Evolutionary conservation across 2,113 vertebrate genomes (phyloP).

Genomic region (Leptodactylus fuscus): DNA sequence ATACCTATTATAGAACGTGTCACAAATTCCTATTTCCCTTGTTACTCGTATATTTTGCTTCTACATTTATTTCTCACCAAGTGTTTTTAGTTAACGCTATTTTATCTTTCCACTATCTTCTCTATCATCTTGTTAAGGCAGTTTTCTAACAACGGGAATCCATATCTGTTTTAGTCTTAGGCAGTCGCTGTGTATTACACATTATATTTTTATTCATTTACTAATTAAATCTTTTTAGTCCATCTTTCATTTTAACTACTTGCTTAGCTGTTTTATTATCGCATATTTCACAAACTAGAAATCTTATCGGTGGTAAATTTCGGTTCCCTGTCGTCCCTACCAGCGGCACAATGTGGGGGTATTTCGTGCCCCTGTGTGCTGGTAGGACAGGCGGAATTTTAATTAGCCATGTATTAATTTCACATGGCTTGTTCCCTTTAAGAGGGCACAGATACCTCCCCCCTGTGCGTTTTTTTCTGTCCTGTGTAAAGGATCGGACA

Average conservation of each 20-base stretch:
- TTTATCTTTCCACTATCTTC: background rate
- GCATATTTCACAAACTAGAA: background rate
- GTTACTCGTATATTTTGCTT: background rate
- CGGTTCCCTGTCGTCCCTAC: too few species aligned
- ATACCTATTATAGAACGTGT: too few species aligned
- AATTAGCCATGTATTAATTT: too few species aligned
- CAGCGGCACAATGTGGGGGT: too few species aligned
- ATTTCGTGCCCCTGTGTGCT: too few species aligned
- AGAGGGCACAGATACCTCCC: too few species aligned
- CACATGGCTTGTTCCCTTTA: too few species aligned
- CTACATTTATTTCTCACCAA: background rate
- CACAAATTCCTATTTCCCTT: background rate
- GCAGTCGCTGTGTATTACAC: background rate
- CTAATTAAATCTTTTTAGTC: background rate
- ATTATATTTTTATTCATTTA: background rate
- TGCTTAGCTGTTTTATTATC: constrained; percentile 18
- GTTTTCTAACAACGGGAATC: constrained; percentile 1
- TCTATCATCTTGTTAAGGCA: background rate
- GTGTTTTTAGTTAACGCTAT: background rate
- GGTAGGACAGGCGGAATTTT: too few species aligned
- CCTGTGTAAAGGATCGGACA: too few species aligned
- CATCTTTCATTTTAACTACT: constrained; percentile 23
- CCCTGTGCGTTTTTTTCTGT: too few species aligned
- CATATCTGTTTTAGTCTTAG: background rate
- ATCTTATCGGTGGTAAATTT: constrained; percentile 4